phyloP scores from a whole-genome alignment of 2,797 vertebrate species.

The Macropus fuliginosus region DNA sequence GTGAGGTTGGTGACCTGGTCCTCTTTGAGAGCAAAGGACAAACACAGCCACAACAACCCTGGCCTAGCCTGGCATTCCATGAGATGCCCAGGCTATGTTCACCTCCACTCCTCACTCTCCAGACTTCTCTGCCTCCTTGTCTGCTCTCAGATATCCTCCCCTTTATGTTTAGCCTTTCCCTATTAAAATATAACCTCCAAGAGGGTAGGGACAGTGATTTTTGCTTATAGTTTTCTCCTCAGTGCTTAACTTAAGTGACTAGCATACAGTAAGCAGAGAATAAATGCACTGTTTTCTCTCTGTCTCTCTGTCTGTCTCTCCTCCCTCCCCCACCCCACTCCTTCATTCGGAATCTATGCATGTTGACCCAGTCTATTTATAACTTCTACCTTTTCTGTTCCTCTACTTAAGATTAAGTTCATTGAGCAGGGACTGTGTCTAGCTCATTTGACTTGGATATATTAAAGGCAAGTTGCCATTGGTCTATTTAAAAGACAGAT shows the following conservation, averaged over 20 bases:
- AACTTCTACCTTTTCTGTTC: slow-evolving; percentile 48
- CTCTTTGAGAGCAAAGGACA: no score
- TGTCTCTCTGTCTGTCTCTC: background rate
- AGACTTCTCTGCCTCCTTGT: background rate
- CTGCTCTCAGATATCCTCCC: background rate
- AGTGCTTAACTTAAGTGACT: background rate
- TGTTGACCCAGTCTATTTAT: background rate
- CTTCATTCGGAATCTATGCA: background rate
- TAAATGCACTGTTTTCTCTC: background rate
- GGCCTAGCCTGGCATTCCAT: background rate
- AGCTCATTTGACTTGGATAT: slow-evolving; percentile 36
- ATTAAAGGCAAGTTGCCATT: slow-evolving; percentile 23
- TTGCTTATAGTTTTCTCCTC: background rate
- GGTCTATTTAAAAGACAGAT: slow-evolving; percentile 20
- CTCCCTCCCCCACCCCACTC: background rate
- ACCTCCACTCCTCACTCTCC: background rate
- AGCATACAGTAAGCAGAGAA: background rate
- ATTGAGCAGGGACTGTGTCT: background rate
- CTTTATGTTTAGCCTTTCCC: background rate
- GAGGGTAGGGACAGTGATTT: background rate
- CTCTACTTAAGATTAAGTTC: slow-evolving; percentile 38
- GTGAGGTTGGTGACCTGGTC: no score
- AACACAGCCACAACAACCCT: background rate
- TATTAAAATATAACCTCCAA: background rate
- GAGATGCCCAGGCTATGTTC: background rate